Evolutionary conservation across 2,113 vertebrate species (phyloP).

Genomic region (Vidua macroura): DNA sequence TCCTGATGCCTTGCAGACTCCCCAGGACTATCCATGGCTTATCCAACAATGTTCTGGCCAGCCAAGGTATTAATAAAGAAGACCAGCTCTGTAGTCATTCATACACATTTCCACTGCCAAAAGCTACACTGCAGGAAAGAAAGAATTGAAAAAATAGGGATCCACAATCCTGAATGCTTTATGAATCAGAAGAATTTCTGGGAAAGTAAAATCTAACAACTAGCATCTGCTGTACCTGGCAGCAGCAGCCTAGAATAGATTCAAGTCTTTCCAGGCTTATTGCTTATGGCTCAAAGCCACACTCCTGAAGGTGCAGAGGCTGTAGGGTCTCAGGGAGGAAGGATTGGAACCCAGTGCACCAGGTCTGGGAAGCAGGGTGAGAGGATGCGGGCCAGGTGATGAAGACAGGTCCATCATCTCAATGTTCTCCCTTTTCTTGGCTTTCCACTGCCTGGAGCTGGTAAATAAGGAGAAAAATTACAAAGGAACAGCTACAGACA

Average conservation of each 20-base stretch:
- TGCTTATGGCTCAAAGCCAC: not conserved
- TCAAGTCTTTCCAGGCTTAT: not conserved
- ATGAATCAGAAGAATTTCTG: slow-evolving; percentile 3
- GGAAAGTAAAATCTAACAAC: not conserved
- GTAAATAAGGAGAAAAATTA: not conserved
- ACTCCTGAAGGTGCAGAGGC: not conserved
- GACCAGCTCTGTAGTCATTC: not conserved
- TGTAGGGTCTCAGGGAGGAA: not conserved
- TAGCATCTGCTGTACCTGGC: slow-evolving; percentile 30
- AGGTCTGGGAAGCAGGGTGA: not conserved
- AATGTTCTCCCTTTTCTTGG: not conserved
- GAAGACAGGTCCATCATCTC: not conserved
- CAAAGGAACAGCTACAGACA: not conserved
- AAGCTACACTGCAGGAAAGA: not conserved
- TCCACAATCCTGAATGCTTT: not conserved
- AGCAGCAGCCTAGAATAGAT: not conserved
- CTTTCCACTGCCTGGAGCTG: not conserved
- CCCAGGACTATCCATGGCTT: not conserved
- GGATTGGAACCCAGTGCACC: not conserved
- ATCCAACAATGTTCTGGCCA: not conserved
- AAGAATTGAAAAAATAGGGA: not conserved
- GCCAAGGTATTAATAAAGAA: not conserved
- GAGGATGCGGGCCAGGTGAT: not conserved
- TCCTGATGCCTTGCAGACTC: not conserved
- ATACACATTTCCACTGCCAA: not conserved